These are phyloP conservation scores for Notolepis coatsorum DNA, from an alignment of 2,797 vertebrate species.

Conservation along the genomic window DNA sequence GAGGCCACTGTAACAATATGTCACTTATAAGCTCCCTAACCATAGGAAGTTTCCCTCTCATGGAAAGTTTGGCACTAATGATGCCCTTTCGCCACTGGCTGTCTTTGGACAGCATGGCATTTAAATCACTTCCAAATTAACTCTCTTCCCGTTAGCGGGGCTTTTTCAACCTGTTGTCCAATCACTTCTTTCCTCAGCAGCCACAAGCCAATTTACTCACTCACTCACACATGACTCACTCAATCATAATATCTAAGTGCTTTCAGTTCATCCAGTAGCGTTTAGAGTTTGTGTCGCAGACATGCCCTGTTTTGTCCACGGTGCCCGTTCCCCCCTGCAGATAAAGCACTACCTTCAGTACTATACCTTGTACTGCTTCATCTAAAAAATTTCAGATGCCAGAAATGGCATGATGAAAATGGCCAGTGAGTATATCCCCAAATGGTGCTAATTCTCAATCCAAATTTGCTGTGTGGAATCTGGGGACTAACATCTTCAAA, in stretches of 20 bases:
- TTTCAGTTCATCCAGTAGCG: slow-evolving; percentile 2
- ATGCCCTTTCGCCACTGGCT: slow-evolving; percentile 45
- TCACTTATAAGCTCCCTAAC: slow-evolving; percentile 52
- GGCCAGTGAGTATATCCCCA: too few relatives aligned
- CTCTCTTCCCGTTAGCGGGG: slow-evolving; percentile 23
- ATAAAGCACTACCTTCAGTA: slow-evolving; percentile 7
- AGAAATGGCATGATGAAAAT: slow-evolving; percentile 7
- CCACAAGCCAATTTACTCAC: background rate
- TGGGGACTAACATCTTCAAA: too few relatives aligned
- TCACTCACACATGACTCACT: slow-evolving; percentile 5
- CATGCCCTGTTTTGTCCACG: slow-evolving; percentile 19
- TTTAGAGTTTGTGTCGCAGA: slow-evolving; percentile 4
- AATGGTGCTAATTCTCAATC: too few relatives aligned
- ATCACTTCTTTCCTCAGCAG: slow-evolving; percentile 14
- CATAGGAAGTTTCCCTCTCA: slow-evolving; percentile 63
- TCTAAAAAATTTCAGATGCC: slow-evolving; percentile 4
- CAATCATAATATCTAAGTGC: slow-evolving; percentile 19
- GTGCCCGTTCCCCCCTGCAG: slow-evolving; percentile 1
- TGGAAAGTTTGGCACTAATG: slow-evolving; percentile 65
- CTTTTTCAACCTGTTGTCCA: slow-evolving; percentile 47
- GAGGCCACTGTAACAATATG: slow-evolving; percentile 31
- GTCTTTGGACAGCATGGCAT: slow-evolving; percentile 53
- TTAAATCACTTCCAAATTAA: slow-evolving; percentile 62
- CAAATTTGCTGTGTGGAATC: too few relatives aligned
- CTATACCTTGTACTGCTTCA: slow-evolving; percentile 3